Conservation (phyloP, 2,888 invertebrate species). For the Chaitophorus viminalis region DNA sequence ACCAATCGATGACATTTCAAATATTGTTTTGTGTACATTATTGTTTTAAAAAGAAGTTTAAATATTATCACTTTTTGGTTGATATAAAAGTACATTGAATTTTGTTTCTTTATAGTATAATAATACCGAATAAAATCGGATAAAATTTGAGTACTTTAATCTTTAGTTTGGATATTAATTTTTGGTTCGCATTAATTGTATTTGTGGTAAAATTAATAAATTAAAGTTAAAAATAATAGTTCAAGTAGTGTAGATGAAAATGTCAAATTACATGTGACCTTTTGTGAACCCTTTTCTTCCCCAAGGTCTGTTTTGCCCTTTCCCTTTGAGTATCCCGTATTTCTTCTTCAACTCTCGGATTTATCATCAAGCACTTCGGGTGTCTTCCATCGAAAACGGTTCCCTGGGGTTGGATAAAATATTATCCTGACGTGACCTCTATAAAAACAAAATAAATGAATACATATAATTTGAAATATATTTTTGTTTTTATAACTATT, state of each 20-base stretch:
- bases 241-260: conserved; percentile 19
- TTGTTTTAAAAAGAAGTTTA: not conserved
- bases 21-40: not conserved
- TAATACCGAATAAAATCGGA: no score
- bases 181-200: not conserved
- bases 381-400: conserved; percentile 34
- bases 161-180: no score
- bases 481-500: no score
- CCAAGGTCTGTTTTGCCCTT: conserved; percentile 33
- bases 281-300: conserved; percentile 10
- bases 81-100: no score
- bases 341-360: conserved; percentile 10
- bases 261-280: conserved; percentile 48
- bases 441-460: conserved; percentile 20
- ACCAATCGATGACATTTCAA: not conserved
- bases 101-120: no score
- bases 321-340: conserved; percentile 40
- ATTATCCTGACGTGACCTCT: conserved; percentile 28
- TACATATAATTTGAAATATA: no score
- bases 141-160: not conserved
- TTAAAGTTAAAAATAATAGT: not conserved
- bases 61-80: no score
- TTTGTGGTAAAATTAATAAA: not conserved
- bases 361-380: conserved; percentile 29
- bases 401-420: conserved; percentile 37